Conservation (phyloP, 2,797 vertebrate genomes). For the Fringilla coelebs region DNA sequence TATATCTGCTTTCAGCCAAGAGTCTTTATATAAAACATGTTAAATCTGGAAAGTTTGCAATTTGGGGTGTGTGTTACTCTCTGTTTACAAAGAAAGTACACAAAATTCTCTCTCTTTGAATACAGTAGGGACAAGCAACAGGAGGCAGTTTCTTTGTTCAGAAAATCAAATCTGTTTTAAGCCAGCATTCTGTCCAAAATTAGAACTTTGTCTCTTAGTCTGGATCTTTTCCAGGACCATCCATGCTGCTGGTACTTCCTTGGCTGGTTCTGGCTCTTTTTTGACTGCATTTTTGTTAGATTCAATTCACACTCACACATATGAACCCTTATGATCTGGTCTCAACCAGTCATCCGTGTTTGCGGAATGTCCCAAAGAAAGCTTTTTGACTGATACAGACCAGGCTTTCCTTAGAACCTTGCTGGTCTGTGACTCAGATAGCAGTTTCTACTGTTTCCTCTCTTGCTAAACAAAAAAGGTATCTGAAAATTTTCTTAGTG, state of each 20-base stretch:
- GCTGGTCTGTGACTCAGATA: neutral
- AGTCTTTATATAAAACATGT: neutral
- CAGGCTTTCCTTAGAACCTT: neutral
- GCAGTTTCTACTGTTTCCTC: neutral
- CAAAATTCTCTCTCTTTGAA: neutral
- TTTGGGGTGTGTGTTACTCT: neutral
- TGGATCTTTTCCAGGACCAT: neutral
- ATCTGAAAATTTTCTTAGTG: neutral
- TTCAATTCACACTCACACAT: neutral
- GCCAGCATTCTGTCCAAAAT: constrained; percentile 14
- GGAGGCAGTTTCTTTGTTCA: constrained; percentile 25
- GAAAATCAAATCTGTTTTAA: neutral
- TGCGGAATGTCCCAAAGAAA: neutral
- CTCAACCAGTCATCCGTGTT: neutral
- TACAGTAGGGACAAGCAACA: neutral
- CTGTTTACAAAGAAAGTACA: constrained; percentile 4
- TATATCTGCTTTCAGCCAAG: neutral
- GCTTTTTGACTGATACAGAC: neutral
- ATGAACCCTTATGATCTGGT: neutral
- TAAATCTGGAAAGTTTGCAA: neutral
- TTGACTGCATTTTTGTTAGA: neutral
- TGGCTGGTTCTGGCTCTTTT: neutral
- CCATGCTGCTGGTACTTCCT: neutral
- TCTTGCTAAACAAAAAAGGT: neutral
- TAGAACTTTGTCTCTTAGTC: neutral